Conservation (phyloP, 2,888 invertebrate species). For the Taphrorychus bicolor region DNA sequence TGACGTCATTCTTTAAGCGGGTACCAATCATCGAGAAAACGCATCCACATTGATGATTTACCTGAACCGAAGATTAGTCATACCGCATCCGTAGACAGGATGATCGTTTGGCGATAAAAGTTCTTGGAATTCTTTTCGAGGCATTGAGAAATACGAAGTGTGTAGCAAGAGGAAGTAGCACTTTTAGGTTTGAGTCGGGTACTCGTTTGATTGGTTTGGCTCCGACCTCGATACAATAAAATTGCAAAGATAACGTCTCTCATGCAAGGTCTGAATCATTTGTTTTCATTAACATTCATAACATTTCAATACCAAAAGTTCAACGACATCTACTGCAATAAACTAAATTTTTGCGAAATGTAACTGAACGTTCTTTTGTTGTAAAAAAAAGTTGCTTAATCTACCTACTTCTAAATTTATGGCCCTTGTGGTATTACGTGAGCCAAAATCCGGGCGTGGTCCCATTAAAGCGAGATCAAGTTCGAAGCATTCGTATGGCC, state of each 20-base stretch:
- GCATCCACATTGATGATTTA: conserved; percentile 2
- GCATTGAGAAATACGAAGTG: not conserved
- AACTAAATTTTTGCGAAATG: not conserved
- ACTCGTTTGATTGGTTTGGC: not conserved
- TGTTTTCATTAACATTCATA: not conserved
- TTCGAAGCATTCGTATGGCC: conserved; percentile 12
- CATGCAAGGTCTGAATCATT: not conserved
- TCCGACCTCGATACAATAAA: not conserved
- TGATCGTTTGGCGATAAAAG: conserved; percentile 7
- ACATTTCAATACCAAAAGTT: not conserved
- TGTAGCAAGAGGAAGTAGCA: not conserved
- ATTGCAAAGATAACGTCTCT: not conserved
- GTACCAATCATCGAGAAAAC: conserved; percentile 1
- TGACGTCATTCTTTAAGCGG: not conserved
- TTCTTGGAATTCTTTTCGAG: conserved; percentile 15
- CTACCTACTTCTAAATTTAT: not conserved
- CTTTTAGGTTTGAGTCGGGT: not conserved
- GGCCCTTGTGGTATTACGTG: not conserved
- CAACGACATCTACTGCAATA: not conserved
- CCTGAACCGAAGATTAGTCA: conserved; percentile 16
- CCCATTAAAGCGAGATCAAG: conserved; percentile 19
- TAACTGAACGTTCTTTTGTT: too few relatives aligned
- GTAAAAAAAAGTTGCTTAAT: too few relatives aligned
- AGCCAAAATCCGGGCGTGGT: conserved; percentile 17
- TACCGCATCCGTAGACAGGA: not conserved